Base-by-base conservation (phyloP, 1,140 invertebrate genomes). In the Aphaenogaster floridana region DNA sequence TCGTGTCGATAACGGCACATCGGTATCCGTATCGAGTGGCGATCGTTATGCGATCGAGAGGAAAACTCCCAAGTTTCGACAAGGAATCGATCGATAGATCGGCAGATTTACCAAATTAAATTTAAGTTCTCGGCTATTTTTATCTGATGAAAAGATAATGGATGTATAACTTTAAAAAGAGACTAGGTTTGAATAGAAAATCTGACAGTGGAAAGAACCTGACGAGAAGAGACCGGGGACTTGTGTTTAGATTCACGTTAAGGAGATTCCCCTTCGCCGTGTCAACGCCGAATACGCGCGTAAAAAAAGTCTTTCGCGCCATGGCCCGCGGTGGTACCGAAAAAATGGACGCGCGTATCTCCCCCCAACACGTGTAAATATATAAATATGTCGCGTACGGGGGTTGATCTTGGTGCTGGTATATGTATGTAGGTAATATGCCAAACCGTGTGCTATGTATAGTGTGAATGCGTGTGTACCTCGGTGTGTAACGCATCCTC, bases 401-500 rank as follows among this genome's bases (percentile, higher is more conserved):
- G 66, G 42, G 45, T 50, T 68, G 76, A 74, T 63, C n/a, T 59
- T 86, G 59, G 21, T 86, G 42, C 45, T 45, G 50, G 34, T 59
- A 81, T 34, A 39, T 78, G 64, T 72, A 34, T 17, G 39, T 79
- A n/a, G 50, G 42, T 69, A 69, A 57, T 77, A 63, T 42, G 69
- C 61, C 54, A 17, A 69, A 9, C 8, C 8, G 42, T 42, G 28
- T 17, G 28, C 61, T 61, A 57, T 57, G 42, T 84, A 45, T 54
- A 5, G 64, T 71, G 84, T 86, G 54, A 71, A 52, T 91, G 79
- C 89, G 86, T 77, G 86, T 88, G 80, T 87, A 76, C 66, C 45
- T 84, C 52, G 64, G 84, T 86, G 69, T 87, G 54, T 59, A 21
- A 76, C 69, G 74, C 68, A 83, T 74, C 36, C 74, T 80, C 34